Conservation (phyloP, 2,888 invertebrate species). For the Slavum lentiscoides region DNA sequence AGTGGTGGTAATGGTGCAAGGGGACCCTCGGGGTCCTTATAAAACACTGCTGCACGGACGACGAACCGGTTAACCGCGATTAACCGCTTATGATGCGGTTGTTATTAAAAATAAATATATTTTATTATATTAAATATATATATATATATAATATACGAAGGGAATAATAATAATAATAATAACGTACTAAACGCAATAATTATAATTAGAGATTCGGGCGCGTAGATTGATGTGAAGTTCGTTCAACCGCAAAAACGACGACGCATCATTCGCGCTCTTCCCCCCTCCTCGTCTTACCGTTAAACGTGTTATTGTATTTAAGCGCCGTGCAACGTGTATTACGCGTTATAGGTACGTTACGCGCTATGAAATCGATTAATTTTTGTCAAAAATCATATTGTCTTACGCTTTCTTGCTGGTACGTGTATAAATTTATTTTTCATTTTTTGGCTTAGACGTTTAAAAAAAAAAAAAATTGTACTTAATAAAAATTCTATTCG, state of each 20-base stretch:
- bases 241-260: slow-evolving; percentile 21
- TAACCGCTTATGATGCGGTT: background rate
- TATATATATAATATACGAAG: too few species aligned
- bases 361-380: slow-evolving; percentile 1
- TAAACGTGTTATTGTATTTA: background rate
- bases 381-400: background rate
- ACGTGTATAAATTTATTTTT: too few species aligned
- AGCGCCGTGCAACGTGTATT: slow-evolving; percentile 5
- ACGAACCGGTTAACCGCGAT: slow-evolving; percentile 43
- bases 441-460: too few species aligned
- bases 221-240: slow-evolving; percentile 32
- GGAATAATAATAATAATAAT: slow-evolving; percentile 11
- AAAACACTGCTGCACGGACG: background rate
- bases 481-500: too few species aligned
- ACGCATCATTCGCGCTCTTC: slow-evolving; percentile 6
- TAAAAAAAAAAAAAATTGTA: too few species aligned
- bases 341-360: background rate
- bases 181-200: slow-evolving; percentile 27
- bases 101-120: slow-evolving; percentile 25
- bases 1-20: too few species aligned
- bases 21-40: background rate
- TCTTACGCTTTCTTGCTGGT: background rate
- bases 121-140: too few species aligned
- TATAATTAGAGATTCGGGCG: slow-evolving; percentile 16
- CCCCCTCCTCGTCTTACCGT: slow-evolving; percentile 1